These are phyloP conservation scores for Myotis daubentonii DNA, from an alignment of 2,797 vertebrate genomes.

Conservation along the genomic window DNA sequence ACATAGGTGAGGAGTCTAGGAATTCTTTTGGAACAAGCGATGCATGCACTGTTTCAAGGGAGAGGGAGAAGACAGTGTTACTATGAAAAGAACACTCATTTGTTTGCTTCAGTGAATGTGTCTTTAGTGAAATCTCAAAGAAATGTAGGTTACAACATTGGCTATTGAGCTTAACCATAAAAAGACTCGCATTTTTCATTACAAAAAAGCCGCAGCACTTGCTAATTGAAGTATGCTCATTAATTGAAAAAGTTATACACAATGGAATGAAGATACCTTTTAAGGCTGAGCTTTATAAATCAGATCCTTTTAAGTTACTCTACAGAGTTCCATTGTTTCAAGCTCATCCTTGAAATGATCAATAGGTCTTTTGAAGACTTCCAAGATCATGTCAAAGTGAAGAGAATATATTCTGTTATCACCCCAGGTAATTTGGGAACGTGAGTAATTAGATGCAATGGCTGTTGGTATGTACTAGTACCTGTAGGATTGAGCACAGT, in stretches of 20 bases:
- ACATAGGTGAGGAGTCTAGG: background rate
- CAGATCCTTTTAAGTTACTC: background rate
- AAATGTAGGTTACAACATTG: background rate
- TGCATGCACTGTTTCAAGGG: background rate
- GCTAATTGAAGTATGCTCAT: constrained; percentile 28
- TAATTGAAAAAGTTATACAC: background rate
- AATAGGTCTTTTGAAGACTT: constrained; percentile 24
- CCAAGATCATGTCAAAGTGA: background rate
- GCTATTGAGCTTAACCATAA: background rate
- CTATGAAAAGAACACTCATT: background rate
- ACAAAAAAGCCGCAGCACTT: background rate
- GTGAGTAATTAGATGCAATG: background rate
- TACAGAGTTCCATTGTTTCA: background rate
- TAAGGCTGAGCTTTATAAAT: background rate
- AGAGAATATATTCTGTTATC: constrained; percentile 3
- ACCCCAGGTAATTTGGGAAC: background rate
- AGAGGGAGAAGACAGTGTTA: background rate
- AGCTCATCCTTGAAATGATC: constrained; percentile 15
- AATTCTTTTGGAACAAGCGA: background rate
- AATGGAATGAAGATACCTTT: background rate
- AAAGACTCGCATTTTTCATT: background rate
- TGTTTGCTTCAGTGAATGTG: background rate
- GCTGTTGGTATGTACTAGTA: background rate
- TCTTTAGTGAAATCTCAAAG: constrained; percentile 45
- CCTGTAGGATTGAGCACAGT: background rate